Conservation (phyloP, 23 tunicate genomes). For the Halocynthia aurantium region DNA sequence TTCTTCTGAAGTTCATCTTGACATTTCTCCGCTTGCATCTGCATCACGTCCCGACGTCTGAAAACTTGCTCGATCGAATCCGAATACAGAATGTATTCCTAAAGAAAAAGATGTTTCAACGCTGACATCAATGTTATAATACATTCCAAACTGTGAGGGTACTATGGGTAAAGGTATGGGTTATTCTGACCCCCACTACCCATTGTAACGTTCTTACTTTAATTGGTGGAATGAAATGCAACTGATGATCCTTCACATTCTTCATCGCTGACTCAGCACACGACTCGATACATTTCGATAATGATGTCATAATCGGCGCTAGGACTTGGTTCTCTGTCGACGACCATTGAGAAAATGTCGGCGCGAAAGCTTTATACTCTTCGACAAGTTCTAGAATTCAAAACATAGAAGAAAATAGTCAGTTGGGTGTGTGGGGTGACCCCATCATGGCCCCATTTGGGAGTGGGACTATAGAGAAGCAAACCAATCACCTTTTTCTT, state of each 20-base stretch:
- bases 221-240: slow-evolving; percentile 46
- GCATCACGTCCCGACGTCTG: slow-evolving; percentile 50
- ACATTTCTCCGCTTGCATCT: slow-evolving; percentile 38
- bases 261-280: slow-evolving; percentile 52
- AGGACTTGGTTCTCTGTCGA: slow-evolving; percentile 44
- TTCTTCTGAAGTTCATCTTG: slow-evolving; percentile 47
- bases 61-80: slow-evolving; percentile 70
- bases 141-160: neutral
- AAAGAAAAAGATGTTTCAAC: neutral
- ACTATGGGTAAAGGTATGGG: neutral
- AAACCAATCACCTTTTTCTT: slow-evolving; percentile 60
- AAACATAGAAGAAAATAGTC: neutral
- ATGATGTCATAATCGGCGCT: slow-evolving; percentile 60
- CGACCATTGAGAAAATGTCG: slow-evolving; percentile 76
- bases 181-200: no score
- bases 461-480: neutral
- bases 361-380: slow-evolving; percentile 62
- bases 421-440: neutral
- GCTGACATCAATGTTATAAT: neutral
- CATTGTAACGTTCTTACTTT: slow-evolving; percentile 35
- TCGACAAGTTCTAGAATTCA: slow-evolving; percentile 32
- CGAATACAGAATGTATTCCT: slow-evolving; percentile 71
- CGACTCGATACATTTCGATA: slow-evolving; percentile 33
- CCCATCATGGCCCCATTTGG: neutral
- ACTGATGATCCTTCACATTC: slow-evolving; percentile 36